Base-by-base conservation (phyloP, 2,113 vertebrate genomes). In the Sebastes schlegelii region DNA sequence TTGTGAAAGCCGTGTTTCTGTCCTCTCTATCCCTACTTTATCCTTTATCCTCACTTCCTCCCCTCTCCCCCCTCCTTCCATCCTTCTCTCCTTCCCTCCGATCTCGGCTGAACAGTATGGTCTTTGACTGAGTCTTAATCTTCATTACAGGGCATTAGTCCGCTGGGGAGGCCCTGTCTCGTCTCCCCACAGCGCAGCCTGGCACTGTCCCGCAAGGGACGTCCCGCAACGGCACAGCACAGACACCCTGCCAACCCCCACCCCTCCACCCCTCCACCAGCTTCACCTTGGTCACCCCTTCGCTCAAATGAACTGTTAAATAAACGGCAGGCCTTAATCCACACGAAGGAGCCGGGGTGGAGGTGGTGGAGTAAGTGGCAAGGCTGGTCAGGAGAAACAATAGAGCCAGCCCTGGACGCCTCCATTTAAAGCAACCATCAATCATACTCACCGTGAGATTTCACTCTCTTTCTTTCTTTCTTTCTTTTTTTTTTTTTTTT, bases 91-190 rank as follows among this genome's bases (percentile, higher is more conserved):
- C 89, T 86, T 89, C 83, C 84, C 73, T 88, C 87, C 86, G 67
- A 77, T 84, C 70, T 86, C 68, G 16, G 96, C 92, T 89, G 94
- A 95, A 95, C 93, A 93, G 95, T 93, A 92, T 94, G 94, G 95
- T 96, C 96, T 96, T 96, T 97, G 96, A 98, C 97, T 91, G 67
- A 94, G 97, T 97, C 96, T 98, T 99, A 99, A 99, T 99, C 98
- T 99, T 97, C 96, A 98, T 99, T 98, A 98, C 97, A 96, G 96
- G 95, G 97, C 96, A 97, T 96, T 97, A 96, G 96, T 96, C 96
- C 94, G 93, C 96, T 92, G 84, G 95, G 76, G 91, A 95, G 94
- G 85, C 94, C 92, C 92, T 92, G 93, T 93, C 94, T 95, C 92
- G 90, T 93, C 91, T 91, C 93, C 93, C 91, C 90, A 82, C 90